phyloP scores from a whole-genome alignment of 2,113 vertebrate species.

The Clarias magur region DNA sequence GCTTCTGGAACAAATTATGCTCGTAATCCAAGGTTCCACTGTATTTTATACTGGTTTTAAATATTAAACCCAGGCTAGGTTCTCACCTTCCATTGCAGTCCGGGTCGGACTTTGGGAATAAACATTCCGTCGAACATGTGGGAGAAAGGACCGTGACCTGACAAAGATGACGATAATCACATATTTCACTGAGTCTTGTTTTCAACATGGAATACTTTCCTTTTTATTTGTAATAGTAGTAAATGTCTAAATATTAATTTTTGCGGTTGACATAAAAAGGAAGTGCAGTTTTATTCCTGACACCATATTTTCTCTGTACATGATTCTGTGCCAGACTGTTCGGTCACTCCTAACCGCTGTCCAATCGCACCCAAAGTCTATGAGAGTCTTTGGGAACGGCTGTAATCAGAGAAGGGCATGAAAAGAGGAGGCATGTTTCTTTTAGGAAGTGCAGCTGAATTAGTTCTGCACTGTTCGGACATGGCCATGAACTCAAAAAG shows the following conservation, averaged over 20 bases:
- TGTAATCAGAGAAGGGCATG: not conserved
- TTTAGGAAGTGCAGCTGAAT: not conserved
- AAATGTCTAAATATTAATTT: no score
- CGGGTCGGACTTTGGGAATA: constrained; percentile 80
- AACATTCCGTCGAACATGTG: constrained; percentile 95
- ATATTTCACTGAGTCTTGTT: not conserved
- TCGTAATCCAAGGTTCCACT: no score
- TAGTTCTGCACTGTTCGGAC: not conserved
- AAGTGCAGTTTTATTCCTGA: not conserved
- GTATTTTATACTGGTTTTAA: not conserved
- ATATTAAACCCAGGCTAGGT: not conserved
- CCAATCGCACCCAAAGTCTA: not conserved
- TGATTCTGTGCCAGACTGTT: not conserved
- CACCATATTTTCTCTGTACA: not conserved
- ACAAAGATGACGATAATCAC: constrained; percentile 45
- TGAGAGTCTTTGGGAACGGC: no score
- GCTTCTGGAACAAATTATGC: not conserved
- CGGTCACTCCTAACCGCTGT: not conserved
- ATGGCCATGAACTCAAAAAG: not conserved
- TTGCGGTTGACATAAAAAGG: not conserved
- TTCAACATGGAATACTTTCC: no score
- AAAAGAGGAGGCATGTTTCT: no score
- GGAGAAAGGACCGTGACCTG: constrained; percentile 97
- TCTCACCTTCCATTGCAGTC: constrained; percentile 81
- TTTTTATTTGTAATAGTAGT: no score